Evolutionary conservation across 2,888 invertebrate species (phyloP).

Genomic region (Zeuzera pyrina): DNA sequence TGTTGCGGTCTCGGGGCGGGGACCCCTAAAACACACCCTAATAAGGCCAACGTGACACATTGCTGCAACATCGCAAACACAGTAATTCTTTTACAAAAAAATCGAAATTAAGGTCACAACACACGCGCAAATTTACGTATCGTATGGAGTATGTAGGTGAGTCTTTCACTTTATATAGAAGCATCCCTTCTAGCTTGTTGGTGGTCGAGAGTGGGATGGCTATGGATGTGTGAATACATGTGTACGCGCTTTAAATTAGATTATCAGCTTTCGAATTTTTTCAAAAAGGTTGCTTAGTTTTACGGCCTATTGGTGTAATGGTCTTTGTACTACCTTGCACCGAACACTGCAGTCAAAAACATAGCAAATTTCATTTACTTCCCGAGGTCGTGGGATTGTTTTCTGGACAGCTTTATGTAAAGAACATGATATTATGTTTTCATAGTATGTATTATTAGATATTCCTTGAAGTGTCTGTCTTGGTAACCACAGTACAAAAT

Average conservation of each 20-base stretch:
- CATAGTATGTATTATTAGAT: too few species aligned
- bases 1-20: slow-evolving; percentile 37
- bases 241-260: slow-evolving; percentile 11
- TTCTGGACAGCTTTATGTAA: too few species aligned
- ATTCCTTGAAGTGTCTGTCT: too few species aligned
- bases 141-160: slow-evolving; percentile 43
- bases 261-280: slow-evolving; percentile 6
- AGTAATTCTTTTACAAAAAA: slow-evolving; percentile 20
- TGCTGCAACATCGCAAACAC: slow-evolving; percentile 56
- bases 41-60: slow-evolving; percentile 48
- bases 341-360: too few species aligned
- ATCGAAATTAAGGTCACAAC: slow-evolving; percentile 32
- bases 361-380: too few species aligned
- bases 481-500: too few species aligned
- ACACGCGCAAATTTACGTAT: slow-evolving; percentile 56
- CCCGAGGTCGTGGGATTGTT: too few species aligned
- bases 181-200: slow-evolving; percentile 52
- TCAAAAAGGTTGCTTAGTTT: too few species aligned
- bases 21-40: slow-evolving; percentile 49
- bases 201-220: slow-evolving; percentile 30
- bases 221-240: slow-evolving; percentile 14
- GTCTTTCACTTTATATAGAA: slow-evolving; percentile 61
- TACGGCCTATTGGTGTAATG: too few species aligned
- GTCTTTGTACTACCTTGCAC: too few species aligned
- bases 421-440: too few species aligned